Conservation (phyloP, 1,140 invertebrate genomes). For the Nebria ingens region DNA sequence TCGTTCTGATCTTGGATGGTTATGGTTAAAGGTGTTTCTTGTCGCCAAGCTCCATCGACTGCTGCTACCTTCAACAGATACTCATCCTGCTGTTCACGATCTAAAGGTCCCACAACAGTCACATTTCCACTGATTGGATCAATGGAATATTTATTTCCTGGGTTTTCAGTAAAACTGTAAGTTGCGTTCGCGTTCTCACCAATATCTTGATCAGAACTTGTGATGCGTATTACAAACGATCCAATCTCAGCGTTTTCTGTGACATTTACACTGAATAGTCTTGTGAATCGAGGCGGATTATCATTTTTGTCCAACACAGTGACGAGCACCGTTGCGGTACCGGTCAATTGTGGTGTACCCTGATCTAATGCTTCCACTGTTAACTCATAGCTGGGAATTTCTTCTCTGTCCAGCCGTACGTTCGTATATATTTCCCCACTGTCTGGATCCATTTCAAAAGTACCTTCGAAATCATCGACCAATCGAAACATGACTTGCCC, state of each 20-base stretch:
- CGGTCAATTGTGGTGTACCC: constrained; percentile 69
- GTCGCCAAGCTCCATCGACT: constrained; percentile 79
- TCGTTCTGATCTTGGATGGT: constrained; percentile 94
- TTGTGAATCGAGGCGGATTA: constrained; percentile 85
- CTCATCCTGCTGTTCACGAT: constrained; percentile 83
- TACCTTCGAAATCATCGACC: constrained; percentile 59
- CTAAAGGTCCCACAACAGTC: constrained; percentile 71
- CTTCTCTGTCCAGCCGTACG: constrained; percentile 78
- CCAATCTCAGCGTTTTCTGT: constrained; percentile 91
- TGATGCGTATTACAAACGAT: constrained; percentile 85
- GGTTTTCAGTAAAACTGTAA: constrained; percentile 81
- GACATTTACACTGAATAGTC: constrained; percentile 86
- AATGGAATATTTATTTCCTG: constrained; percentile 80
- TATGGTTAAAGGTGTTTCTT: constrained; percentile 80
- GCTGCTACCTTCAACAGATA: constrained; percentile 80
- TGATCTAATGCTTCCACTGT: constrained; percentile 80
- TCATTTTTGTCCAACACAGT: constrained; percentile 89
- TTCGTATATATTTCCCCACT: constrained; percentile 81
- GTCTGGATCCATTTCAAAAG: constrained; percentile 70
- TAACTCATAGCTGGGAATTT: constrained; percentile 70
- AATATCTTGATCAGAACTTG: constrained; percentile 80
- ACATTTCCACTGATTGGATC: constrained; percentile 84
- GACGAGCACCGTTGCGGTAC: constrained; percentile 74
- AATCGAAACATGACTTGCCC: constrained; percentile 73
- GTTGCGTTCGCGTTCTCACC: constrained; percentile 80